Evolutionary conservation across 64 coral and sea anemone genomes (phyloP).

Genomic region (Acropora yongei): DNA sequence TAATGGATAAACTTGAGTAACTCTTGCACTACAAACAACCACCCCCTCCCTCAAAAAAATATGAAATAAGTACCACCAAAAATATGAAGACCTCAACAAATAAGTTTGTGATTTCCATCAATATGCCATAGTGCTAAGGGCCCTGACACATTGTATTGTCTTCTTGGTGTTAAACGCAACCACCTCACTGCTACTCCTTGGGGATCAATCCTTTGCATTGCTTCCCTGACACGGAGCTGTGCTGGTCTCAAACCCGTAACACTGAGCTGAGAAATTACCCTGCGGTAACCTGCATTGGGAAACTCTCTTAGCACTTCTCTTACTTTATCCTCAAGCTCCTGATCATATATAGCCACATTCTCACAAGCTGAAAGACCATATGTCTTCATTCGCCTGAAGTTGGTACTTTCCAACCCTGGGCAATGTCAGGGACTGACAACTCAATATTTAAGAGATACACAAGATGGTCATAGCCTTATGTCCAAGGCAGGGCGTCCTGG

Average conservation of each 20-base stretch:
- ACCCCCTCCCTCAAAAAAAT: too few species aligned
- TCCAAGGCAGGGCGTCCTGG: conserved; percentile 47
- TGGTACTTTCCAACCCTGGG: conserved; percentile 11
- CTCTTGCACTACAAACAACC: too few species aligned
- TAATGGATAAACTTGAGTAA: too few species aligned
- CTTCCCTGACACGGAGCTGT: conserved; percentile 56
- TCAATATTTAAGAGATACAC: conserved; percentile 31
- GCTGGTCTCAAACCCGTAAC: conserved; percentile 20
- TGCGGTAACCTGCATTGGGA: conserved; percentile 39
- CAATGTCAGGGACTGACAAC: conserved; percentile 36
- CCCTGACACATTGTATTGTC: too few species aligned
- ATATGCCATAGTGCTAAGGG: too few species aligned
- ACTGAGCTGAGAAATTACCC: conserved; percentile 33
- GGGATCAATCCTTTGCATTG: background rate
- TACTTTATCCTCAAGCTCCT: conserved; percentile 24
- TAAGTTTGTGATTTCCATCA: too few species aligned
- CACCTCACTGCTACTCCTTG: too few species aligned
- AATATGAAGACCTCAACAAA: background rate
- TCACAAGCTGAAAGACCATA: conserved; percentile 31
- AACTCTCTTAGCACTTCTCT: conserved; percentile 34
- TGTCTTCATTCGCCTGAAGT: conserved; percentile 43
- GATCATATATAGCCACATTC: conserved; percentile 1
- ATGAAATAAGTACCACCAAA: too few species aligned
- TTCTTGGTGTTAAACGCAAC: too few species aligned
- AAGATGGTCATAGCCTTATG: conserved; percentile 62